Conservation (phyloP, 2,888 invertebrate genomes). For the Temnothorax rugatulus region DNA sequence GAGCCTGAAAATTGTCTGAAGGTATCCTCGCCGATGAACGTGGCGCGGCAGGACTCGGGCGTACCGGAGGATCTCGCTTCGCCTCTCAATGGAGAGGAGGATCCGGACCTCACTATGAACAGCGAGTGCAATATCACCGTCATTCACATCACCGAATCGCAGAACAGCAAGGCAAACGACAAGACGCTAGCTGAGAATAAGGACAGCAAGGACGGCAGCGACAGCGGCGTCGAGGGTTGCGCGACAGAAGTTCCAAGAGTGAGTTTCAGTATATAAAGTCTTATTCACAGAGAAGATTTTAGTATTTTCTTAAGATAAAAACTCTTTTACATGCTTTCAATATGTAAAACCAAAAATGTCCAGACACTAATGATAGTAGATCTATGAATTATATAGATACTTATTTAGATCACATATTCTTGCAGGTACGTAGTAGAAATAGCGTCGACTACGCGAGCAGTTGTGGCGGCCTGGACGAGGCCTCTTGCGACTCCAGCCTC, state of each 20-base stretch:
- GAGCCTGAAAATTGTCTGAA: conserved; percentile 73
- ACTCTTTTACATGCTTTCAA: background rate
- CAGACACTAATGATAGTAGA: background rate
- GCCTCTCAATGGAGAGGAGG: conserved; percentile 76
- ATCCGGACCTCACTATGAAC: conserved; percentile 78
- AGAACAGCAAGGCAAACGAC: conserved; percentile 61
- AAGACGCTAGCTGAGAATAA: conserved; percentile 75
- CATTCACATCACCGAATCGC: conserved; percentile 78
- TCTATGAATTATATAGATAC: background rate
- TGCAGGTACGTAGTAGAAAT: conserved; percentile 87
- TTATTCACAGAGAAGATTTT: background rate
- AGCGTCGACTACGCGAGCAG: conserved; percentile 91
- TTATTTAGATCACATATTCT: conserved; percentile 1
- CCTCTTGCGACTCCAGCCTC: conserved; percentile 92
- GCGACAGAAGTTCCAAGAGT: conserved; percentile 86
- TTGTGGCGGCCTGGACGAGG: conserved; percentile 88
- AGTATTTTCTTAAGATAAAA: background rate
- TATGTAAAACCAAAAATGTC: background rate
- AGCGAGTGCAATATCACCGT: conserved; percentile 83
- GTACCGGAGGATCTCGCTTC: conserved; percentile 83
- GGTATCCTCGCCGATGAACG: conserved; percentile 74
- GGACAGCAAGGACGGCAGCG: conserved; percentile 90
- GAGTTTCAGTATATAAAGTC: conserved; percentile 35
- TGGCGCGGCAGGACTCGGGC: conserved; percentile 83
- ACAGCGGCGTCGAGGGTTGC: conserved; percentile 93